Evolutionary conservation across 2,113 vertebrate genomes (phyloP), one percentile per base, ranked within the genome.

Genomic region (Brachypteracias leptosomus): DNA sequence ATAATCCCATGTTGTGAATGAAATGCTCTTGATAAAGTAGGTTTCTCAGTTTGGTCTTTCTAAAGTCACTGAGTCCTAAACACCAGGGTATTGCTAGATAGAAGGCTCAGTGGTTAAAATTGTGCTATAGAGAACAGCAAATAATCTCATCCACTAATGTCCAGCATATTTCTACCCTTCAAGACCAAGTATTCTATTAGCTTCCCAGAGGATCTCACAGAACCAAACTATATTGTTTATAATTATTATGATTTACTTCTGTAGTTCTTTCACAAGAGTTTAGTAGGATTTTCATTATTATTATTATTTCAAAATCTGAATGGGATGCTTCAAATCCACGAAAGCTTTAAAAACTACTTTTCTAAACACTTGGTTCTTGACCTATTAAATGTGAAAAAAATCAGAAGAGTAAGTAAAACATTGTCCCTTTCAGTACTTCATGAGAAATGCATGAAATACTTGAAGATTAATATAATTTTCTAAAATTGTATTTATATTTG

Each of bases 241-340:
- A 17, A 35, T 19, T 79, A 55, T 16, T 49, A 35, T 13, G 3
- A 67, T 24, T 9, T 33, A 9, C 19, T 88, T n/a, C 47, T 55
- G 26, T 15, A 71, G 4, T 17, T 42, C 15, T 65, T 61, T 84
- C 14, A 36, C 13, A 22, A 35, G 79, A 35, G 1, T 31, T 78
- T 29, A 52, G 12, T 18, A n/a, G 1, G 11, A 16, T 35, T n/a
- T 78, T 22, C 1, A 0, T 13, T 9, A 20, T 18, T 33, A 24
- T 7, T 19, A 25, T 3, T 3, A 14, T 40, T 74, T 61, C 31
- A 31, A 33, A 52, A 47, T 54, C 58, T 40, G 2, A 24, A 5
- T 54, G 16, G 38, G n/a, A 89, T 54, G 12, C 2, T 67, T 29
- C 6, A 21, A 68, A 73, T 35, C 17, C 38, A 51, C 8, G 33